Percentiles rank a stretch among this genome's conserved stretches.
Conservation (phyloP, 2,797 vertebrate species). For the Pitangus sulphuratus region DNA sequence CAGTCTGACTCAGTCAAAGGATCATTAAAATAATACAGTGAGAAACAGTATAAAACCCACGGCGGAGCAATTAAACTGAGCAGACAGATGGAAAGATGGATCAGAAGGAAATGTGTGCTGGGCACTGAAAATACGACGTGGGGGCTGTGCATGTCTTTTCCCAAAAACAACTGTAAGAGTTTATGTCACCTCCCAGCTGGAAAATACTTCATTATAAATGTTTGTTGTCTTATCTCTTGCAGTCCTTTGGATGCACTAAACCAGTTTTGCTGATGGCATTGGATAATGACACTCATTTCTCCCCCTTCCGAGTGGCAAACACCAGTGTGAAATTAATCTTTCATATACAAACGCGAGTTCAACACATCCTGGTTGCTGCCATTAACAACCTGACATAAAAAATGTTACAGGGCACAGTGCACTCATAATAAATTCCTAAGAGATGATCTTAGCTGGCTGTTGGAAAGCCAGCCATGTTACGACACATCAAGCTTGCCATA, state of each 20-base stretch:
- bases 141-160: background rate
- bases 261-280: background rate
- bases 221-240: background rate
- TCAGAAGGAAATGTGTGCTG: background rate
- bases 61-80: background rate
- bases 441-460: slow-evolving; percentile 39
- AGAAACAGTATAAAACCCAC: slow-evolving; percentile 27
- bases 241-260: background rate
- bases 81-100: slow-evolving; percentile 22
- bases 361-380: background rate
- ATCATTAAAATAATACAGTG: slow-evolving; percentile 62
- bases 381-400: slow-evolving; percentile 50
- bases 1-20: slow-evolving; percentile 58
- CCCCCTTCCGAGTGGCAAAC: background rate
- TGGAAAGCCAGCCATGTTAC: background rate
- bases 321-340: background rate
- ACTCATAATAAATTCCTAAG: slow-evolving; percentile 55
- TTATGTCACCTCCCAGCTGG: background rate
- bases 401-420: background rate
- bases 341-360: background rate
- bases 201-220: background rate
- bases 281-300: background rate
- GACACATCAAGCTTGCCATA: background rate
- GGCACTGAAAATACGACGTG: background rate
- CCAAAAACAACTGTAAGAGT: background rate